Evolutionary conservation across 2,797 vertebrate genomes (phyloP), one percentile per base, ranked within the genome.

Genomic region (Neoniphon sammara): DNA sequence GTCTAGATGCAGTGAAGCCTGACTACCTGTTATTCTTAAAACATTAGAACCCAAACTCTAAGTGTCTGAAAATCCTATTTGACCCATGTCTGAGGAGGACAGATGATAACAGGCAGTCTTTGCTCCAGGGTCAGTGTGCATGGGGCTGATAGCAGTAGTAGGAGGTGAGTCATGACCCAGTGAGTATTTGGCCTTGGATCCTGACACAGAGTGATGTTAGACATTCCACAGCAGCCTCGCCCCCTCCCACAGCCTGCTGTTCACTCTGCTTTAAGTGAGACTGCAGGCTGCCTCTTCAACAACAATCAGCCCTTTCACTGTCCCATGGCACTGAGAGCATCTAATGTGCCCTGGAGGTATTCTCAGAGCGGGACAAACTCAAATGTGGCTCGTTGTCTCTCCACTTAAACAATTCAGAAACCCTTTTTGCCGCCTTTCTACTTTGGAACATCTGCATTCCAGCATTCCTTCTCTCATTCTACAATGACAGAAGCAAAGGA

Each of bases 221-320:
- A 89, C 88, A 92, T 92, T 93, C 91, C 90, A 87, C 74, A 56
- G 78, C 72, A 73, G 83, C 81, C 88, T 86, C 84, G 46, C 87
- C 86, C 81, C 81, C 80, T 76, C 78, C 65, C 68, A 84, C 81
- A 82, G 81, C 66, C 70, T 62, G 78, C 78, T 65, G 53, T 67
- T 87, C 75, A 75, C 54, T 25, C 80, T 66, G 58, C 84, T 83
- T 31, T 77, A 62, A 85, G 68, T 70, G 27, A 76, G 70, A 75
- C 44, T 69, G 67, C 63, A 78, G 75, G 65, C 87, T 82, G 55
- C 72, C 74, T 87, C 83, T 87, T 69, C 36, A 83, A 65, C 85
- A 88, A 94, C 94, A 93, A 92, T 92, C 86, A 63, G 66, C 57
- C 80, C 91, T 85, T 93, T 94, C 92, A 93, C 81, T 70, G 59